Base-by-base conservation (phyloP, 2,113 vertebrate genomes). In the Athene noctua region DNA sequence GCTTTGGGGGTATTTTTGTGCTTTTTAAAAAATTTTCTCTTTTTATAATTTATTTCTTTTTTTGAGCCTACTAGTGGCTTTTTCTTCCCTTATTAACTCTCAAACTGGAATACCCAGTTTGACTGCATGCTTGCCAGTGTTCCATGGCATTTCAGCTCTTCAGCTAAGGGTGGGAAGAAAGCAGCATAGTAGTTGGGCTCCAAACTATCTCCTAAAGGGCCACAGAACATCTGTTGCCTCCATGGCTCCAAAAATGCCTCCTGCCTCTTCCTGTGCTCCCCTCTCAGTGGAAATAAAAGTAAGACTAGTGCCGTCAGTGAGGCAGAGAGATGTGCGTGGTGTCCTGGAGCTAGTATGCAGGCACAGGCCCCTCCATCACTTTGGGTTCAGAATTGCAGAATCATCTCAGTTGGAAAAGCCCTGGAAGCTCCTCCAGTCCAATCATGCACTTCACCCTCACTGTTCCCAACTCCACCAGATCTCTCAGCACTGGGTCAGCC, bases 241-340 rank as follows among this genome's bases (percentile, higher is more conserved):
- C 4, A 1, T 32, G 29, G 27, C 15, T 95, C 21, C 44, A 58
- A 36, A 81, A 71, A 51, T 81, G 5, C 21, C 9, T 75, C 44
- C 42, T 62, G 16, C 36, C 26, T 57, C 15, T 66, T 62, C 13
- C 12, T 36, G 17, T 47, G 13, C 30, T 81, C 16, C 27, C 4
- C 22, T 73, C 16, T 88, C 11, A 36, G 27, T 61, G 49, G 16
- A 21, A 61, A 10, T 23, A 32, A 49, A n/a, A 2, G 2, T 26
- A 13, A 44, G 36, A 27, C 23, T 6, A 26, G 40, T 16, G 30
- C 46, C 66, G 29, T 46, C n/a, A 29, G 20, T 42, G n/a, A 80
- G 42, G 75, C 36, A 47, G 12, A 40, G 30, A 42, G 42, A 12
- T 8, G 34, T 30, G 15, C 0, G 0, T 5, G 7, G 10, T 58